Evolutionary conservation across 2,888 invertebrate genomes (phyloP), one percentile per base, ranked within the genome.

Genomic region (Linyphia triangularis): DNA sequence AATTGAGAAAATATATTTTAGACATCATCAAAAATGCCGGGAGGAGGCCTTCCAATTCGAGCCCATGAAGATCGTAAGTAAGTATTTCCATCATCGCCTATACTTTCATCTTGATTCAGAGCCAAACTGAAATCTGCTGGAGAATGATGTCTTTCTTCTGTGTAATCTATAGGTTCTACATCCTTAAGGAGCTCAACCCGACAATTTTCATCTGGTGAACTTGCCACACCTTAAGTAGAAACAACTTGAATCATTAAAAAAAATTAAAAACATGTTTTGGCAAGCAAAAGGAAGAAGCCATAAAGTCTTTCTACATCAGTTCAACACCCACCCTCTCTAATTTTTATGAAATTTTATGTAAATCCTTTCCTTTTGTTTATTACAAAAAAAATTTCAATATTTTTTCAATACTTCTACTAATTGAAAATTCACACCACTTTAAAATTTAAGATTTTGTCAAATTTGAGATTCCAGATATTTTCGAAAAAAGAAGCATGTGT

Each of bases 151-250:
- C 89, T 85, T 77, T 91, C 91, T 30, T 91, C 90, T 5, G 91
- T 92, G 90, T 92, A 94, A 90, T 93, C 93, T n/a, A 93, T 91
- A 0, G 93, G 93, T 88, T 96, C 97, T 43, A 95, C 95, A 93
- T 97, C 96, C 90, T 95, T 94, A 10, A 91, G 83, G 33, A 91
- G 59, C 33, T 90, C 90, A 43, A 81, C 69, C 24, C 89, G 85
- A 10, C 88, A 89, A 69, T 85, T 90, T 28, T 91, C 90, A 28
- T 90, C 89, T 33, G 88, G 83, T 33, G 88, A 88, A 4, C 83
- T 61, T 4, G 63, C 33, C 43, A 83, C 70, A 61, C 83, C 88
- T 88, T 22, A 10, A 57, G 26, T n/a, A 19, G 43, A 30, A 26
- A 28, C 1, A 24, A 0, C 24, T 9, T 6, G 33, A 9, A 57